Conservation (phyloP, 2,797 vertebrate species). For the Acomys russatus region DNA sequence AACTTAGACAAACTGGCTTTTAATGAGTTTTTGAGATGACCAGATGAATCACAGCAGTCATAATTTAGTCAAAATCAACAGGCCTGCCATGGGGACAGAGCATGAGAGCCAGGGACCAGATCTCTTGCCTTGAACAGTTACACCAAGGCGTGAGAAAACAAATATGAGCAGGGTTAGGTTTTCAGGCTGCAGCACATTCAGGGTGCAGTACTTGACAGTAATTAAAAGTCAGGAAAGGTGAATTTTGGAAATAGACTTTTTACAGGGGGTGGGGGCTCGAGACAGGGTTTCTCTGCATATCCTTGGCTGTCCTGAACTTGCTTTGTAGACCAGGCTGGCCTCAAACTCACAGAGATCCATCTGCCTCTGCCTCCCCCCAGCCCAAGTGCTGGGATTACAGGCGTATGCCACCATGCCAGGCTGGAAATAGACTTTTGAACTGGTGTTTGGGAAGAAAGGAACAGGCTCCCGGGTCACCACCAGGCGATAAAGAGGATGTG, state of each 20-base stretch:
- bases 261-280: no score
- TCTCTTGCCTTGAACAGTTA: neutral
- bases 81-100: no score
- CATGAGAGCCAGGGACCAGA: rapidly evolving
- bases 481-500: rapidly evolving
- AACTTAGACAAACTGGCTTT: neutral
- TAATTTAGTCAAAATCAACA: neutral
- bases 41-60: neutral
- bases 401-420: no score
- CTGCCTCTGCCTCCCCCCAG: no score
- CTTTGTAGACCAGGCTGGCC: no score
- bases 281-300: no score
- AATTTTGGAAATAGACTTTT: neutral
- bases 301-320: no score
- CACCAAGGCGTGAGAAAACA: rapidly evolving
- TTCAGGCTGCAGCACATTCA: neutral
- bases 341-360: no score
- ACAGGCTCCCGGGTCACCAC: rapidly evolving
- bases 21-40: neutral
- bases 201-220: neutral
- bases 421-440: neutral
- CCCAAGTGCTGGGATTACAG: no score
- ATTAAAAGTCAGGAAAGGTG: neutral
- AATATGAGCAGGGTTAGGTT: neutral
- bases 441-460: rapidly evolving